Percentiles rank a stretch among this genome's conserved stretches.
Conservation (phyloP, 2,113 vertebrate genomes). For the Sterna hirundo region DNA sequence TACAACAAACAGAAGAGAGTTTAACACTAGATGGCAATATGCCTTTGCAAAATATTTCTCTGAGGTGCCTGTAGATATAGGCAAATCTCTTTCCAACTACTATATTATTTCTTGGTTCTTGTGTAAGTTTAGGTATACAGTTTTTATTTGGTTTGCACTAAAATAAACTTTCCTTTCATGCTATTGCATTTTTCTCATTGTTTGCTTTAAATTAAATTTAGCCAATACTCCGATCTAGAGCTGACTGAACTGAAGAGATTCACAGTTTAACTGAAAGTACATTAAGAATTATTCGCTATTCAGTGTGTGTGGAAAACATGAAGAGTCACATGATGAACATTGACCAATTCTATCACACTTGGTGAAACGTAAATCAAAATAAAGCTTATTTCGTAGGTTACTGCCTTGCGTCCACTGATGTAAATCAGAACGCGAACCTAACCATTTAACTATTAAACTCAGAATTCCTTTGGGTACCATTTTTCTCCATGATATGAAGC, state of each 20-base stretch:
- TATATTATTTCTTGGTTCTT: neutral
- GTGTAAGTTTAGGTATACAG: neutral
- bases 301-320: neutral
- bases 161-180: neutral
- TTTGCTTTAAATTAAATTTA: neutral
- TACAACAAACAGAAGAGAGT: neutral
- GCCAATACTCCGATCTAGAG: neutral
- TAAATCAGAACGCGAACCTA: neutral
- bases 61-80: neutral
- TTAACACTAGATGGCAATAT: constrained; percentile 60
- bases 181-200: neutral
- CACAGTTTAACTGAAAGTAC: neutral
- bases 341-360: neutral
- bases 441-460: neutral
- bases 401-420: neutral
- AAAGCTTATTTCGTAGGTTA: neutral
- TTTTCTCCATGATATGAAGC: neutral
- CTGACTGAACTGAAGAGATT: neutral
- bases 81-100: neutral
- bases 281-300: neutral
- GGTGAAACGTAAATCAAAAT: neutral
- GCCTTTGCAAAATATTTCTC: neutral
- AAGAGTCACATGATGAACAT: neutral
- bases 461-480: neutral
- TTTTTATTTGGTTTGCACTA: neutral